These are phyloP conservation scores for Peromyscus eremicus DNA, from an alignment of 2,797 vertebrate species.

Conservation along the genomic window DNA sequence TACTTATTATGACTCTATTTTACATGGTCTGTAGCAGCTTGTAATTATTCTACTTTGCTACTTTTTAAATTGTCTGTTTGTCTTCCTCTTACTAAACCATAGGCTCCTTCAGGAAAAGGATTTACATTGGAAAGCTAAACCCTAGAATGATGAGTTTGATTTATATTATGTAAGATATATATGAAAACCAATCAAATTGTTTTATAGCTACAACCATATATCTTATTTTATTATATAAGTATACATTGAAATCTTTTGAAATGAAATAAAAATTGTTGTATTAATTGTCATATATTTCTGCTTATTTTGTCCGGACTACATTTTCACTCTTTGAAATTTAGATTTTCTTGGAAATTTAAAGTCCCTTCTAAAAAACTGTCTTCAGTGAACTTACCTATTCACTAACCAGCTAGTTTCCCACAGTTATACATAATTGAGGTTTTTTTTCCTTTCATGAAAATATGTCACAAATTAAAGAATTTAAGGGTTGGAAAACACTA, in stretches of 20 bases:
- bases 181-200: constrained; percentile 2
- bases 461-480: constrained; percentile 31
- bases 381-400: background rate
- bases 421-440: constrained; percentile 43
- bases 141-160: constrained; percentile 23
- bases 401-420: background rate
- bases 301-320: constrained; percentile 35
- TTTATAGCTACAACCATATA: constrained; percentile 20
- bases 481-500: background rate
- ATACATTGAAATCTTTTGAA: constrained; percentile 34
- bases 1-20: background rate
- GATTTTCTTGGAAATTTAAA: constrained; percentile 51
- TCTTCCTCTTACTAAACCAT: constrained; percentile 37
- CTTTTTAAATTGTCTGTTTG: constrained; percentile 7
- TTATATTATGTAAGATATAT: constrained; percentile 32
- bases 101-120: background rate
- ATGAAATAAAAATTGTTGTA: constrained; percentile 44
- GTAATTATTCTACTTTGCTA: background rate
- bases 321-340: constrained; percentile 46
- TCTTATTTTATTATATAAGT: constrained; percentile 31
- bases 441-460: constrained; percentile 32
- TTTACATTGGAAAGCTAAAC: constrained; percentile 47
- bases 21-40: background rate
- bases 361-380: constrained; percentile 34
- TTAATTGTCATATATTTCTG: constrained; percentile 33